These are phyloP conservation scores for Hassar affinis DNA, from an alignment of 2,113 vertebrate genomes.

Conservation along the genomic window DNA sequence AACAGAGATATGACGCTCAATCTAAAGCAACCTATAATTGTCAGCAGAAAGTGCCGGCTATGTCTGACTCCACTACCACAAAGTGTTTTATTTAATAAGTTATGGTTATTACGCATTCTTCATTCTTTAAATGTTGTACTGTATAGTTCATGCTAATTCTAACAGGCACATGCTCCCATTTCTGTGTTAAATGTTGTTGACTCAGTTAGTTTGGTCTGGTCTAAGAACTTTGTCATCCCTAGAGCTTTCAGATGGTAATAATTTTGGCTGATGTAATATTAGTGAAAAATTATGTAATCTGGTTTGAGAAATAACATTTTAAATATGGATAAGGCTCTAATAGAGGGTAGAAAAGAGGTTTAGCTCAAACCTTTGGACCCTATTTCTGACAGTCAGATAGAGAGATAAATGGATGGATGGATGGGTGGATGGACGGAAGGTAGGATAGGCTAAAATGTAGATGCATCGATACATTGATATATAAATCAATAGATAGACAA, in stretches of 20 bases:
- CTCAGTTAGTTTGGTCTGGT: not conserved
- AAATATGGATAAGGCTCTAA: not conserved
- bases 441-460: not conserved
- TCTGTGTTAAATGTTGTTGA: not conserved
- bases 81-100: conserved; percentile 16
- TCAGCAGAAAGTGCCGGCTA: not conserved
- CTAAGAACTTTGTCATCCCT: not conserved
- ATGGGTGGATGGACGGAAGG: not conserved
- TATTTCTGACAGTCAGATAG: not conserved
- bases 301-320: not conserved
- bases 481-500: too few relatives aligned
- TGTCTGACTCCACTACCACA: not conserved
- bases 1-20: conserved; percentile 14
- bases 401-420: not conserved
- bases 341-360: not conserved
- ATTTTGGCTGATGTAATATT: conserved; percentile 4
- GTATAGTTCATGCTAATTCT: not conserved
- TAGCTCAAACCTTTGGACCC: not conserved
- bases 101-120: not conserved
- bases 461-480: not conserved
- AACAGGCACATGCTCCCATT: not conserved
- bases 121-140: not conserved
- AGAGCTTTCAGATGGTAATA: not conserved
- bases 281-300: not conserved
- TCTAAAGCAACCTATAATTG: conserved; percentile 15